phyloP scores from a whole-genome alignment of 1,140 invertebrate genomes.

The Drosophila gunungcola region DNA sequence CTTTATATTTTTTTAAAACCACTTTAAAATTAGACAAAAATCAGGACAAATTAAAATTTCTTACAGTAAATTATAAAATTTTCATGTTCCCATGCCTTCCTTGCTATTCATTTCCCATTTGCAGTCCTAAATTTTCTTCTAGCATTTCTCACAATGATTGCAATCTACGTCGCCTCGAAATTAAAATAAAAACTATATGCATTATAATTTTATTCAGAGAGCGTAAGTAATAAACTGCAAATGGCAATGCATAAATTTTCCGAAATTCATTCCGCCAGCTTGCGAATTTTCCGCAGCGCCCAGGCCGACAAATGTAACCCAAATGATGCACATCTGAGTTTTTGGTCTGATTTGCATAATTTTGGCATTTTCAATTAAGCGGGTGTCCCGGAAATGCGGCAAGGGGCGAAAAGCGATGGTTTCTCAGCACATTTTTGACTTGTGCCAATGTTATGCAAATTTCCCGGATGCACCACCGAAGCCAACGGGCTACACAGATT shows the following conservation, averaged over 20 bases:
- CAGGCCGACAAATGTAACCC: conserved; percentile 49
- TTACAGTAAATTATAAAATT: background rate
- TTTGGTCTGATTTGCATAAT: conserved; percentile 67
- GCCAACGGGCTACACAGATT: conserved; percentile 28
- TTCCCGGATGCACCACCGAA: conserved; percentile 29
- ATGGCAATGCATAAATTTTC: conserved; percentile 67
- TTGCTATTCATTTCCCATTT: background rate
- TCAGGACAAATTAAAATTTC: no score
- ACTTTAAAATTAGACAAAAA: no score
- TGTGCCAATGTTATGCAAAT: conserved; percentile 84
- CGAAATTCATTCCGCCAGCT: conserved; percentile 28
- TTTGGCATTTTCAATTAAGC: conserved; percentile 75
- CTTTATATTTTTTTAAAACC: no score
- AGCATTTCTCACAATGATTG: conserved; percentile 70
- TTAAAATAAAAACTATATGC: conserved; percentile 19
- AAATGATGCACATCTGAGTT: conserved; percentile 61
- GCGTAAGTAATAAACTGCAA: conserved; percentile 50
- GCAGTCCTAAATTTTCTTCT: background rate
- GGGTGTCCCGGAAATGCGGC: conserved; percentile 37
- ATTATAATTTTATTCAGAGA: conserved; percentile 56
- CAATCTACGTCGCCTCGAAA: conserved; percentile 35
- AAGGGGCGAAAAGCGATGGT: conserved; percentile 11
- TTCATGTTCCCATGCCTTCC: background rate
- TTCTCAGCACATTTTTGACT: conserved; percentile 64
- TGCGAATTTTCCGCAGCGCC: conserved; percentile 42